Evolutionary conservation across 2,888 invertebrate genomes (phyloP).

Genomic region (Platycheirus rosarum): DNA sequence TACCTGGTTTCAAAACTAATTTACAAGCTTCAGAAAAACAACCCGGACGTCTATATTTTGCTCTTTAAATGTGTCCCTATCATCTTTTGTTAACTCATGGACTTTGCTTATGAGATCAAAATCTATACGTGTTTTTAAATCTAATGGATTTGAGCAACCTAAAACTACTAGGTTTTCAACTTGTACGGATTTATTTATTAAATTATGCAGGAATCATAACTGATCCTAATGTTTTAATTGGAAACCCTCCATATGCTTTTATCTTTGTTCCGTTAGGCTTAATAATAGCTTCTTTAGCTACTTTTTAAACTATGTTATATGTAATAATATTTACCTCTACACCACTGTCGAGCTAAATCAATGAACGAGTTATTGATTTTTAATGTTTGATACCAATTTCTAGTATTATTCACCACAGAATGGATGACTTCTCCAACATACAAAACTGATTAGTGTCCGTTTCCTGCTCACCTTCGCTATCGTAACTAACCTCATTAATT

Average conservation of each 20-base stretch:
- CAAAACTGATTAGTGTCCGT: conserved; percentile 31
- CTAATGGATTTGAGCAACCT: conserved; percentile 5
- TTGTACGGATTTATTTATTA: neutral
- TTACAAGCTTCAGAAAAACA: conserved; percentile 13
- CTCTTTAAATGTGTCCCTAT: neutral
- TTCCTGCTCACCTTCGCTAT: conserved; percentile 29
- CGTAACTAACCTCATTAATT: conserved; percentile 32
- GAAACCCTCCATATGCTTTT: conserved; percentile 43
- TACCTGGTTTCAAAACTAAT: conserved; percentile 10
- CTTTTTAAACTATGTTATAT: conserved; percentile 17
- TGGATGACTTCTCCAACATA: conserved; percentile 25
- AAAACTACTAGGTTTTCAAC: neutral
- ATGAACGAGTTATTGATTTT: conserved; percentile 29
- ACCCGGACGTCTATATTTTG: neutral
- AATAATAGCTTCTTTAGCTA: neutral
- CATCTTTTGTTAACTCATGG: neutral
- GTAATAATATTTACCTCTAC: conserved; percentile 30
- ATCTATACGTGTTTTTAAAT: conserved; percentile 14
- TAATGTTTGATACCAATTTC: conserved; percentile 32
- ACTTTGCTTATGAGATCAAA: conserved; percentile 25
- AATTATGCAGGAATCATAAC: neutral
- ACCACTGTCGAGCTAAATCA: conserved; percentile 40
- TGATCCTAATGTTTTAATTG: conserved; percentile 21
- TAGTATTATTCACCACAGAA: conserved; percentile 12
- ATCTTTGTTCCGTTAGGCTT: conserved; percentile 9